Evolutionary conservation across 2,113 vertebrate genomes (phyloP).

Genomic region (Rissa tridactyla): DNA sequence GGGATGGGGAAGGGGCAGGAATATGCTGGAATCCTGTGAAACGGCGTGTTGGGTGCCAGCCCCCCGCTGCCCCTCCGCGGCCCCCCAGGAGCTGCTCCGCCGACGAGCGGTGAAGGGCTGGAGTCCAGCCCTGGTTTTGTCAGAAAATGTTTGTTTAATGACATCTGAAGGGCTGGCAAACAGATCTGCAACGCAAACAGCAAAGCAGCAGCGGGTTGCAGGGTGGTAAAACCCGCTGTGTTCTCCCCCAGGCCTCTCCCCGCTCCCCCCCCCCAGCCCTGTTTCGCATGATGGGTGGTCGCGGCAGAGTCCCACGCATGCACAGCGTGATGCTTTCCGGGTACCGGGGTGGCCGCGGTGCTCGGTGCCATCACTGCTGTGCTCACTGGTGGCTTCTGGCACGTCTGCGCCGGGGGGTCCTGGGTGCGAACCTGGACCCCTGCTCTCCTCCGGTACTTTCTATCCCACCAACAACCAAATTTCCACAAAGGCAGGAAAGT

Average conservation of each 20-base stretch:
- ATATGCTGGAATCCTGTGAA: background rate
- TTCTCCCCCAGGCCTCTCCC: background rate
- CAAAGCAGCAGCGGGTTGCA: background rate
- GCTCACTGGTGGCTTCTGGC: background rate
- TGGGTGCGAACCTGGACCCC: rapidly evolving
- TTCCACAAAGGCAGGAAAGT: background rate
- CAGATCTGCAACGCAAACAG: background rate
- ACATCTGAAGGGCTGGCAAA: background rate
- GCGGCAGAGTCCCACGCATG: rapidly evolving
- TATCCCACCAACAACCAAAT: background rate
- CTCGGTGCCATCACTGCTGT: background rate
- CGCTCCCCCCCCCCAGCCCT: background rate
- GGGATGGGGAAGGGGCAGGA: background rate
- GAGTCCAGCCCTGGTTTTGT: background rate
- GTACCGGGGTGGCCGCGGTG: rapidly evolving
- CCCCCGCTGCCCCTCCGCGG: background rate
- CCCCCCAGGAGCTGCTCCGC: background rate
- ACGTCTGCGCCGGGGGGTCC: rapidly evolving
- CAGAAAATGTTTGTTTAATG: background rate
- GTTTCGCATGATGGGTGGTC: rapidly evolving
- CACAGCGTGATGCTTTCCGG: background rate
- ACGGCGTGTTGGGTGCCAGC: rapidly evolving
- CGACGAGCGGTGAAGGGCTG: background rate
- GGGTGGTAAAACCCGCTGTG: background rate
- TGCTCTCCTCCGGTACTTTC: background rate